Percentiles rank a stretch among this genome's conserved stretches.
phyloP scores from a whole-genome alignment of 2,113 vertebrate genomes.

The Noctilio leporinus region DNA sequence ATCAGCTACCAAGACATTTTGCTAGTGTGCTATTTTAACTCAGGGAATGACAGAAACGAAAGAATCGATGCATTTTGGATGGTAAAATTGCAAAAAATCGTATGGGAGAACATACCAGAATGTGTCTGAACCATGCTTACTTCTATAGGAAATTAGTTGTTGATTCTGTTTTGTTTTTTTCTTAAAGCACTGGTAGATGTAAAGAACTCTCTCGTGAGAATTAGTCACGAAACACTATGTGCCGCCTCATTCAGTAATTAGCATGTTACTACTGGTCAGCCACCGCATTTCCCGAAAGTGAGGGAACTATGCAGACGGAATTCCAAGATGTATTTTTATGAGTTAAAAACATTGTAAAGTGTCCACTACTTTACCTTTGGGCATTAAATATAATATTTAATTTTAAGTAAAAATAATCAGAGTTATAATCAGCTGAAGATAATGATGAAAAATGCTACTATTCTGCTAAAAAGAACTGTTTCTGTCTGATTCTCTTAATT shows the following conservation, averaged over 20 bases:
- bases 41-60: constrained; percentile 22
- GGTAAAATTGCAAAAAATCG: constrained; percentile 44
- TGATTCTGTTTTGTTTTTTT: constrained; percentile 33
- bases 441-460: not conserved
- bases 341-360: not conserved
- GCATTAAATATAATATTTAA: not conserved
- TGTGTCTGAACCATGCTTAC: constrained; percentile 36
- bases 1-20: constrained; percentile 11
- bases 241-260: not conserved
- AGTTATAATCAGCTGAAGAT: not conserved
- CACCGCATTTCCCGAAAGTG: not conserved
- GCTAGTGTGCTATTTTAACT: constrained; percentile 29
- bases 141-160: constrained; percentile 44
- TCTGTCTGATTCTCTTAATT: not conserved
- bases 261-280: not conserved
- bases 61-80: constrained; percentile 33
- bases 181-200: not conserved
- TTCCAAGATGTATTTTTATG: not conserved
- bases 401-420: not conserved
- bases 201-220: not conserved
- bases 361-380: not conserved
- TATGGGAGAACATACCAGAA: constrained; percentile 1
- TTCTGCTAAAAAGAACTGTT: not conserved
- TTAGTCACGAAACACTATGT: not conserved
- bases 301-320: not conserved